Conservation (phyloP, 2,797 vertebrate species). For the Rhadinocentrus ornatus region DNA sequence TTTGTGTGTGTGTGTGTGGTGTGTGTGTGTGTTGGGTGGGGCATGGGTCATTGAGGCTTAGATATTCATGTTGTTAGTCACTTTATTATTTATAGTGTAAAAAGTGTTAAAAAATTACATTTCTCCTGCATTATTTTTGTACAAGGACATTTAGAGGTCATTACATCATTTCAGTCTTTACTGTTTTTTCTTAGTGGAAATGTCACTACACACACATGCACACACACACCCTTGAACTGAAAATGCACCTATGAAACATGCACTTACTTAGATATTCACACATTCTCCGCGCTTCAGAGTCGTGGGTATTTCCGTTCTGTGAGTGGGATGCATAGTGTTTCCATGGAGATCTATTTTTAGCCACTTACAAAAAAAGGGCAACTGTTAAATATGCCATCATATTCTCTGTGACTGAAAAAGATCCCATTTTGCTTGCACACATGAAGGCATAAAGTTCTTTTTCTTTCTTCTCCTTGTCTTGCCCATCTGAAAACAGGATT, state of each 20-base stretch:
- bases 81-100: neutral
- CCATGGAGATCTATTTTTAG: constrained; percentile 88
- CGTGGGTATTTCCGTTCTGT: constrained; percentile 69
- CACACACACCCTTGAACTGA: constrained; percentile 10
- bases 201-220: constrained; percentile 1
- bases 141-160: constrained; percentile 74
- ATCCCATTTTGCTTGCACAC: constrained; percentile 43
- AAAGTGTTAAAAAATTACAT: neutral
- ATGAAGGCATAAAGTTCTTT: constrained; percentile 18
- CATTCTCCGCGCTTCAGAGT: constrained; percentile 65
- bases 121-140: neutral
- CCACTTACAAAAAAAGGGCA: constrained; percentile 67
- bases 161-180: neutral
- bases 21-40: neutral
- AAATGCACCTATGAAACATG: constrained; percentile 12
- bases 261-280: constrained; percentile 51
- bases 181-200: constrained; percentile 8
- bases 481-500: constrained; percentile 38
- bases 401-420: constrained; percentile 57
- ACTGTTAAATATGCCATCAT: constrained; percentile 82
- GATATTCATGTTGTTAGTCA: neutral
- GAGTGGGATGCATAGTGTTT: constrained; percentile 84
- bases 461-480: neutral
- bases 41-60: neutral
- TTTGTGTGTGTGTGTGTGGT: neutral